A percentile compares a stretch with the other conserved stretches of the same genome.
These are phyloP conservation scores for Drosophila nannoptera DNA, from an alignment of 1,140 invertebrate species.

Conservation along the genomic window DNA sequence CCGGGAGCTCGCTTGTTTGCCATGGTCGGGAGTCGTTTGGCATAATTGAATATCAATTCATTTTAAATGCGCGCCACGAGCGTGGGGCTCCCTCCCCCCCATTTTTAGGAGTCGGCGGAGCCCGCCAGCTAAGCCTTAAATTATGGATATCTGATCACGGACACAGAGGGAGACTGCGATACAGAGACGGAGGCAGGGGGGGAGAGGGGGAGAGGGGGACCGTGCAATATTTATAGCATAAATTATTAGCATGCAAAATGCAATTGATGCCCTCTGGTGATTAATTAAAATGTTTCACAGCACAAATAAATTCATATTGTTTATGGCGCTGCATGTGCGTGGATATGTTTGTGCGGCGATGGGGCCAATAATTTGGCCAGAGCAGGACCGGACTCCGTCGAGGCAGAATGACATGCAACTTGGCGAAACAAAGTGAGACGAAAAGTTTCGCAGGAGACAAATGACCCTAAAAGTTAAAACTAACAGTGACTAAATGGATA, in stretches of 20 bases:
- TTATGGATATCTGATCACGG: conserved; percentile 45
- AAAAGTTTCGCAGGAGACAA: conserved; percentile 68
- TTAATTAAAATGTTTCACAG: conserved; percentile 75
- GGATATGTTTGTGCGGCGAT: conserved; percentile 2
- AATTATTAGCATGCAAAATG: conserved; percentile 76
- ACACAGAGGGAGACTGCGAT: background rate
- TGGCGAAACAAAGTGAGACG: conserved; percentile 74
- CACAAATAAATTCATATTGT: conserved; percentile 74
- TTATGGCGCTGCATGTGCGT: conserved; percentile 47
- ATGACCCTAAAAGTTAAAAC: conserved; percentile 73
- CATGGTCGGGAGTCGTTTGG: conserved; percentile 43
- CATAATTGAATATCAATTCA: conserved; percentile 77
- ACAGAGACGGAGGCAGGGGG: background rate
- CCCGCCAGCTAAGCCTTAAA: conserved; percentile 32
- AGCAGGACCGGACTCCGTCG: conserved; percentile 22
- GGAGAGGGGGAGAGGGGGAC: conserved; percentile 3
- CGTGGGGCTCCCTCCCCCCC: background rate
- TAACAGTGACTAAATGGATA: conserved; percentile 75
- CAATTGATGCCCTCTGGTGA: conserved; percentile 76
- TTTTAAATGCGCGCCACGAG: conserved; percentile 52
- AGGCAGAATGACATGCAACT: conserved; percentile 62
- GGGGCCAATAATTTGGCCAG: conserved; percentile 37
- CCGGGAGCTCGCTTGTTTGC: conserved; percentile 25
- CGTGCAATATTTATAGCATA: conserved; percentile 70
- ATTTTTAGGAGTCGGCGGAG: background rate